Conservation (phyloP, 2,113 vertebrate genomes). For the Pelecanoides urinatrix region DNA sequence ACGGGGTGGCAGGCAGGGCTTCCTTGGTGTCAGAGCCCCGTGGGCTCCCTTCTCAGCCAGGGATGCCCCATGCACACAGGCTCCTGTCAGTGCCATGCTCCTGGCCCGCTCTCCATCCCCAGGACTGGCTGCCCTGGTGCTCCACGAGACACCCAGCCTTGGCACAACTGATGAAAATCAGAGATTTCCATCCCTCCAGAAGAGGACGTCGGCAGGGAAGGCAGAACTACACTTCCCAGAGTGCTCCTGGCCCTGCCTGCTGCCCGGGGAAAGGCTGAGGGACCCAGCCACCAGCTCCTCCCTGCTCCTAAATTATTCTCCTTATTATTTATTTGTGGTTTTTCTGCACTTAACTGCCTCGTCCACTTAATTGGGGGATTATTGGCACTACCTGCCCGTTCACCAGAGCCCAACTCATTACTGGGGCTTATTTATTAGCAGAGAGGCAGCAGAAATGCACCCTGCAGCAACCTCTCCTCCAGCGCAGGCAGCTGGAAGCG, state of each 20-base stretch:
- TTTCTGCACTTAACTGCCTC: slow-evolving; percentile 54
- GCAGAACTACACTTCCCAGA: slow-evolving; percentile 64
- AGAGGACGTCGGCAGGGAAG: not conserved
- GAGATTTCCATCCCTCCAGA: not conserved
- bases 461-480: not conserved
- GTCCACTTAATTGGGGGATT: slow-evolving; percentile 60
- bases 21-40: not conserved
- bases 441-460: not conserved
- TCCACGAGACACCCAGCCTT: not conserved
- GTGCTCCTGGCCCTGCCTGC: slow-evolving; percentile 25
- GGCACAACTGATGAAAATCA: not conserved
- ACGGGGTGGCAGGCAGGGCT: not conserved
- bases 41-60: not conserved
- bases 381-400: slow-evolving; percentile 12
- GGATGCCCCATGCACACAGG: not conserved
- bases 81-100: fast-evolving
- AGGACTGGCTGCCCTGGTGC: not conserved
- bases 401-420: slow-evolving; percentile 33
- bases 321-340: slow-evolving; percentile 56
- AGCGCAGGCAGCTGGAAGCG: not conserved
- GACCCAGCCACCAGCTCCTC: slow-evolving; percentile 36
- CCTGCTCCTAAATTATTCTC: slow-evolving; percentile 47
- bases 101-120: not conserved
- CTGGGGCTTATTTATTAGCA: slow-evolving; percentile 32
- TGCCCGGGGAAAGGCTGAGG: slow-evolving; percentile 7